Evolutionary conservation across 2,113 vertebrate species (phyloP).

Genomic region (Tetraodon nigroviridis): DNA sequence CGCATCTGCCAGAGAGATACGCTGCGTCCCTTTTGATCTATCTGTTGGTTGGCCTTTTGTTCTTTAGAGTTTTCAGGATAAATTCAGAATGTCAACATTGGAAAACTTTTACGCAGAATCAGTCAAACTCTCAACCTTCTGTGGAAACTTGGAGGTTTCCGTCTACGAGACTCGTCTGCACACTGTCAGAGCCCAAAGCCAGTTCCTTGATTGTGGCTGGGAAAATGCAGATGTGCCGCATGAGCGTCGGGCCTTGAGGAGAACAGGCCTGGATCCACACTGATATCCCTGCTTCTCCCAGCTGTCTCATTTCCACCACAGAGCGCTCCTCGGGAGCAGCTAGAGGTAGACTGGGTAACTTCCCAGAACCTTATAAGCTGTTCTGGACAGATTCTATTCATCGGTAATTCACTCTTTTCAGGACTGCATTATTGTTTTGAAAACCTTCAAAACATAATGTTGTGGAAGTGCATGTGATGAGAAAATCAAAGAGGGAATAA

Average conservation of each 20-base stretch:
- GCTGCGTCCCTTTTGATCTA: constrained; percentile 27
- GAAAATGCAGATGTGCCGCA: no score
- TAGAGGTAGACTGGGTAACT: constrained; percentile 2
- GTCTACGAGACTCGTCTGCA: not conserved
- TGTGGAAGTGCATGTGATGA: no score
- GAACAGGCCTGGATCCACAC: not conserved
- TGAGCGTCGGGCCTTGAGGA: no score
- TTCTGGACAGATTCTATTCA: constrained; percentile 12
- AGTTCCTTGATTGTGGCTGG: no score
- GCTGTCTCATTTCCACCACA: not conserved
- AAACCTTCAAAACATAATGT: no score
- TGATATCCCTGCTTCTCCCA: not conserved
- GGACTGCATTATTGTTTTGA: no score
- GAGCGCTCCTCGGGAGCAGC: no score
- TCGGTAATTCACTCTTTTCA: no score
- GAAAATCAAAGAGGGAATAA: no score
- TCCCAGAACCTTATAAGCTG: constrained; percentile 9
- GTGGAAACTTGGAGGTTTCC: not conserved
- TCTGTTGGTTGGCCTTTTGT: constrained; percentile 31
- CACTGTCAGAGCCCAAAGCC: not conserved
- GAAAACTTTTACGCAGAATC: not conserved
- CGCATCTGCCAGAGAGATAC: constrained; percentile 34
- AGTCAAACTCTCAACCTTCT: no score
- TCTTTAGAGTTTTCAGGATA: constrained; percentile 3
- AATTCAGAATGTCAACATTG: not conserved